Percentiles rank a stretch among this genome's conserved stretches.
Evolutionary conservation across 2,888 invertebrate species (phyloP).

Genomic region (Pterostichus niger): DNA sequence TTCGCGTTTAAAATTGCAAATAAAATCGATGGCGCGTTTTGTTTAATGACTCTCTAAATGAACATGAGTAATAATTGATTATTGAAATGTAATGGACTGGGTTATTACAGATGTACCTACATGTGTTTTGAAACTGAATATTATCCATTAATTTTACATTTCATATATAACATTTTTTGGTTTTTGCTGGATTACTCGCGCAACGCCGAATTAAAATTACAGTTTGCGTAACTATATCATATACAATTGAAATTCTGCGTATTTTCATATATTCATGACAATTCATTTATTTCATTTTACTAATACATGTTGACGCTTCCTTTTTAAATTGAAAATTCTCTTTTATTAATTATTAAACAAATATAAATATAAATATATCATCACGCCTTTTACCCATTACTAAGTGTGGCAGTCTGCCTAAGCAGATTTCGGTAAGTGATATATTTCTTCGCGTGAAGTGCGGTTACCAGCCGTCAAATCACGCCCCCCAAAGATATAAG

Average conservation of each 20-base stretch:
- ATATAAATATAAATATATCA: too few species aligned
- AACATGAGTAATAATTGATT: conserved; percentile 64
- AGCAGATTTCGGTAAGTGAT: too few species aligned
- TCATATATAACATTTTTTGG: conserved; percentile 57
- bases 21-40: conserved; percentile 63
- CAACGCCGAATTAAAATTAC: conserved; percentile 40
- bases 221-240: conserved; percentile 46
- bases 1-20: conserved; percentile 59
- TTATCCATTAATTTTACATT: conserved; percentile 65
- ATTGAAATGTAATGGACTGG: conserved; percentile 64
- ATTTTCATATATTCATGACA: conserved; percentile 33
- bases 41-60: conserved; percentile 63
- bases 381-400: too few species aligned
- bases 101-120: conserved; percentile 59
- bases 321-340: not conserved
- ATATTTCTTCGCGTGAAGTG: too few species aligned
- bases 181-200: conserved; percentile 52
- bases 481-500: too few species aligned
- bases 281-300: conserved; percentile 38
- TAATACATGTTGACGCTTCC: conserved; percentile 36
- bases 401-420: too few species aligned
- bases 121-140: conserved; percentile 63
- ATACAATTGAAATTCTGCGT: conserved; percentile 30
- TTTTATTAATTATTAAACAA: not conserved
- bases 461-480: too few species aligned